Conservation (phyloP, 2,888 invertebrate genomes). For the Troides aeacus region DNA sequence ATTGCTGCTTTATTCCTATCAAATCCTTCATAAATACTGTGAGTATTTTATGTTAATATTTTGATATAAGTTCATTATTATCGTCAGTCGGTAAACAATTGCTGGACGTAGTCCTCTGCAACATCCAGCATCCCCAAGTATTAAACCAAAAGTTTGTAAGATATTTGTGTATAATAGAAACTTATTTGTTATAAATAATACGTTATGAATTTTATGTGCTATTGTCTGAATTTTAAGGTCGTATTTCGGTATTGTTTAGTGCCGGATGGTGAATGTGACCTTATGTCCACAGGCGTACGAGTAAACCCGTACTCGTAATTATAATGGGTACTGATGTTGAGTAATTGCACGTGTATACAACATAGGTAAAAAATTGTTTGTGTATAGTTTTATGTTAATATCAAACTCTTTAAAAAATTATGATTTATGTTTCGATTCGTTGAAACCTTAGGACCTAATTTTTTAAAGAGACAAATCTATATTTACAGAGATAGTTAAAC, state of each 20-base stretch:
- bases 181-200: background rate
- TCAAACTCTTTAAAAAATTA: no score
- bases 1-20: conserved; percentile 7
- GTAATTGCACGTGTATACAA: background rate
- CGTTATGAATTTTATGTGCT: conserved; percentile 5
- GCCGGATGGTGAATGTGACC: conserved; percentile 14
- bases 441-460: no score
- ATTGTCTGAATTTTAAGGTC: conserved; percentile 15
- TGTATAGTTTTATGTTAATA: no score
- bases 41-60: conserved; percentile 3
- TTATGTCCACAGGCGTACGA: conserved; percentile 13
- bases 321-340: conserved; percentile 6
- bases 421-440: no score
- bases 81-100: background rate
- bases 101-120: background rate
- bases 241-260: conserved; percentile 13
- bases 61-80: no score
- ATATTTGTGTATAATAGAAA: background rate
- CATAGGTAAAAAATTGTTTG: no score
- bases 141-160: background rate
- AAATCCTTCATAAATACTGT: background rate
- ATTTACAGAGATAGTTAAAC: no score
- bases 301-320: conserved; percentile 16
- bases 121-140: background rate
- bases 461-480: no score